These are phyloP conservation scores for Bubalus kerabau DNA, from an alignment of 2,113 vertebrate genomes.

Conservation along the genomic window DNA sequence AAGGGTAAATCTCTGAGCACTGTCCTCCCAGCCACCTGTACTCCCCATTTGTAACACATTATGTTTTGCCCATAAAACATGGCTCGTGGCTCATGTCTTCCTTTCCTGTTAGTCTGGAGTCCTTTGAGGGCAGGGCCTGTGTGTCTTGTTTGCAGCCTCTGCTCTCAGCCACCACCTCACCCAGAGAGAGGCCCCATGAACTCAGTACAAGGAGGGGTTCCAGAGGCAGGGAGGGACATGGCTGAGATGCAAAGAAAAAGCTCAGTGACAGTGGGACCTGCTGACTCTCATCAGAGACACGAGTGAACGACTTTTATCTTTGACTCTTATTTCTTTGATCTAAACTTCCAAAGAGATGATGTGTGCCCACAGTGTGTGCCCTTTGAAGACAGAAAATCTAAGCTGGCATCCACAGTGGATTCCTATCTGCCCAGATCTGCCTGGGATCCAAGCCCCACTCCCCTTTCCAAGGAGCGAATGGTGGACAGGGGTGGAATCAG, in stretches of 20 bases:
- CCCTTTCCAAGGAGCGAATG: neutral
- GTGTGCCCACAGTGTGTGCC: neutral
- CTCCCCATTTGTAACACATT: neutral
- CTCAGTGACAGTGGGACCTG: neutral
- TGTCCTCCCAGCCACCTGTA: neutral
- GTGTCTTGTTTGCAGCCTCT: neutral
- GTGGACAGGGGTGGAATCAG: no score
- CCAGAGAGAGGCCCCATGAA: neutral
- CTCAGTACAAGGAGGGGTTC: neutral
- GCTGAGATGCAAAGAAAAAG: neutral
- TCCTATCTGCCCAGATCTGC: neutral
- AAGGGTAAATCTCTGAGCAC: neutral
- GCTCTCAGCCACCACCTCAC: no score
- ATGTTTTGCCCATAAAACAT: neutral
- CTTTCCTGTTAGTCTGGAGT: neutral
- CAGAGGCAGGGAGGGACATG: neutral
- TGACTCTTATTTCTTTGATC: constrained; percentile 26
- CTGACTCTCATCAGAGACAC: neutral
- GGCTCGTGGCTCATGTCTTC: neutral
- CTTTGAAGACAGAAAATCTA: constrained; percentile 29
- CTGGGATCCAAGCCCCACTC: neutral
- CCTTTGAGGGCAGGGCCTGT: neutral
- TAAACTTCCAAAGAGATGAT: constrained; percentile 25
- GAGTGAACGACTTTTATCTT: neutral
- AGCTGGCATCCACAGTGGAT: neutral